Conservation (phyloP, 2,888 invertebrate species). For the Xiphydria camelus region DNA sequence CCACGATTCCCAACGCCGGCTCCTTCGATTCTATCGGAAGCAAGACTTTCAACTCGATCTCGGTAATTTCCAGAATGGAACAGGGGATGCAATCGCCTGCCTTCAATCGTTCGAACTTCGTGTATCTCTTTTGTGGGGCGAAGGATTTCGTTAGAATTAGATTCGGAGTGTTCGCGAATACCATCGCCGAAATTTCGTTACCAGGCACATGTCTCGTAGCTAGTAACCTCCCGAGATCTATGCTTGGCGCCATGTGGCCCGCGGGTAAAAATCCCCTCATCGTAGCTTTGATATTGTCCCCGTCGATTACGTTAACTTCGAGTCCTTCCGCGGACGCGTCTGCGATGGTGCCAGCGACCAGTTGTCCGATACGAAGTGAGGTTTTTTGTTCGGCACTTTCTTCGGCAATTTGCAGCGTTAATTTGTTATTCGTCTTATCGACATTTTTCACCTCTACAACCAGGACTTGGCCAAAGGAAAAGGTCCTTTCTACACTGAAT, state of each 20-base stretch:
- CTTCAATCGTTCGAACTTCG: constrained; percentile 31
- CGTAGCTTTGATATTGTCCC: constrained; percentile 12
- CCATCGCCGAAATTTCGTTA: constrained; percentile 37
- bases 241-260: constrained; percentile 47
- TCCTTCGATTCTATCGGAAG: constrained; percentile 37
- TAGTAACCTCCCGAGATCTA: constrained; percentile 38
- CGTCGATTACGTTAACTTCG: constrained; percentile 32
- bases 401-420: constrained; percentile 27
- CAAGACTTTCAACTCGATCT: constrained; percentile 33
- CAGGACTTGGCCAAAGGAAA: constrained; percentile 65
- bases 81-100: constrained; percentile 39
- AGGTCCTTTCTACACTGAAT: constrained; percentile 51
- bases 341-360: constrained; percentile 40
- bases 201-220: constrained; percentile 39
- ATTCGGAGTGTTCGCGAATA: constrained; percentile 41
- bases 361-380: constrained; percentile 35
- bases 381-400: neutral
- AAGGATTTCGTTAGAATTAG: constrained; percentile 43
- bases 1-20: constrained; percentile 31
- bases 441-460: constrained; percentile 29
- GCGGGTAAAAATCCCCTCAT: constrained; percentile 44
- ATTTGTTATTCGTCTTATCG: constrained; percentile 20
- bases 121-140: constrained; percentile 25
- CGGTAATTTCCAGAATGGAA: constrained; percentile 34
- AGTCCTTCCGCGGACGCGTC: constrained; percentile 43